Evolutionary conservation across 2,888 invertebrate genomes (phyloP), one percentile per base, ranked within the genome.

Genomic region (Nysson spinosus): DNA sequence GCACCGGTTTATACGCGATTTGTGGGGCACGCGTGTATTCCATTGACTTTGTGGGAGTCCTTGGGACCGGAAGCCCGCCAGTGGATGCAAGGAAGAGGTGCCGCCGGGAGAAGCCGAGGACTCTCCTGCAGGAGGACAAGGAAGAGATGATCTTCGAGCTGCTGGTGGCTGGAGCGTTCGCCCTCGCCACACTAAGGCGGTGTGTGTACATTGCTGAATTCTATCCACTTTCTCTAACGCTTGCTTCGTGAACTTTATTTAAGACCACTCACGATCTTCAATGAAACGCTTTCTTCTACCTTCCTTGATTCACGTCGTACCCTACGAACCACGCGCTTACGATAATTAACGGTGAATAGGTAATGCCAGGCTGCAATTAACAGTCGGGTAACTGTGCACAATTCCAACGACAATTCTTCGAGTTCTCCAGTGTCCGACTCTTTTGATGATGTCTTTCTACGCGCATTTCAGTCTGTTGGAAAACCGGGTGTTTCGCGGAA

Each of bases 101-200:
- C 69, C 78, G 64, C 66, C 75, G 69, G 80, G 77, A 81, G 78
- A 77, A 72, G 77, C 75, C 80, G 70, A 79, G 68, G 76, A 79
- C 70, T 82, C 82, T 80, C 77, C 80, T 76, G 72, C 76, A 77
- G 78, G 78, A 82, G 79, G 81, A 83, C 75, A 70, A 83, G 83
- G 78, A 82, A 84, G 85, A 84, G 82, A 87, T 86, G 86, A 85
- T 85, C 82, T 78, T 83, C 84, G 86, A 82, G 81, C 81, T 85
- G 83, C 85, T 86, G 83, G 85, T 86, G 86, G 86, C 86, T 71
- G 85, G 85, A 86, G 85, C 84, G 78, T 82, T 85, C 80, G 85
- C 85, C 86, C 83, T 84, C 76, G 85, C 86, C 87, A 86, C 86
- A 78, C 81, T 84, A 80, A 87, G 86, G 86, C 87, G 87, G 87